A percentile compares a stretch with the other conserved stretches of the same genome.
phyloP scores from a whole-genome alignment of 2,113 vertebrate genomes.

The Varanus komodoensis region DNA sequence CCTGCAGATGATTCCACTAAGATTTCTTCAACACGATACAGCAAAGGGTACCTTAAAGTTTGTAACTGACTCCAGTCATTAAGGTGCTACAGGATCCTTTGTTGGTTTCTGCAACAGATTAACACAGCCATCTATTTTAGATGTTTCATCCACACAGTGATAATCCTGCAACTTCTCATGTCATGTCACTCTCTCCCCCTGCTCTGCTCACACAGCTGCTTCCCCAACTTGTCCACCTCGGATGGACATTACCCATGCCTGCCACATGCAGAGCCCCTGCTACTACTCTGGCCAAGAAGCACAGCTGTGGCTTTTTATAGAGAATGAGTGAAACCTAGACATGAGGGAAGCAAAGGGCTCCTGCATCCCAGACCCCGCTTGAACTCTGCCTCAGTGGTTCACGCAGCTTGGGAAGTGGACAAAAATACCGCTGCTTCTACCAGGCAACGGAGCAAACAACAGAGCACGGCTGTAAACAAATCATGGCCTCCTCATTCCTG shows the following conservation, averaged over 20 bases:
- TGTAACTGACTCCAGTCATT: not conserved
- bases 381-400: conserved; percentile 9
- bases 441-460: conserved; percentile 34
- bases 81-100: not conserved
- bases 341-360: not conserved
- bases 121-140: not conserved
- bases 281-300: not conserved
- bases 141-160: not conserved
- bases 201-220: not conserved
- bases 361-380: not conserved
- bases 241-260: not conserved
- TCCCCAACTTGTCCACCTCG: fast-evolving
- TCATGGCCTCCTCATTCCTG: fast-evolving
- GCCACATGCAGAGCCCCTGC: not conserved
- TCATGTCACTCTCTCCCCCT: not conserved
- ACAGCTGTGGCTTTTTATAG: conserved; percentile 1
- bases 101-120: not conserved
- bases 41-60: not conserved
- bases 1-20: not conserved
- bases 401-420: conserved; percentile 3
- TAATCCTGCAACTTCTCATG: not conserved
- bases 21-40: not conserved
- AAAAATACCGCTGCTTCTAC: conserved; percentile 25
- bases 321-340: not conserved
- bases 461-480: not conserved